These are phyloP conservation scores for Proterorhinus semilunaris DNA, from an alignment of 2,113 vertebrate species.

Conservation along the genomic window DNA sequence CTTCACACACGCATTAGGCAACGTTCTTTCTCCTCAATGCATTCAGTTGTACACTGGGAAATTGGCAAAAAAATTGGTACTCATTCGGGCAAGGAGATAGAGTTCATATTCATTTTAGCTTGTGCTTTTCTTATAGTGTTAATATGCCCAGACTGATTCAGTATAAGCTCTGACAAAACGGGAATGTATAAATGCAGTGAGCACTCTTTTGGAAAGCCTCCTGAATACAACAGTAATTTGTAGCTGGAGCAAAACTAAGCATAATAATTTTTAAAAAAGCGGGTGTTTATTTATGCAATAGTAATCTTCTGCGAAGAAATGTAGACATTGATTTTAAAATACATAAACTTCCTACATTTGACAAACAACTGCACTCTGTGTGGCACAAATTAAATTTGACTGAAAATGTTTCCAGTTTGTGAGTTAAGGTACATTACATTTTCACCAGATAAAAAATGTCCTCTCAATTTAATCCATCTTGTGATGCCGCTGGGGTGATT, in stretches of 20 bases:
- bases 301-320: not conserved
- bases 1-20: not conserved
- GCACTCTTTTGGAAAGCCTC: not conserved
- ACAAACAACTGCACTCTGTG: no score
- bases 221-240: not conserved
- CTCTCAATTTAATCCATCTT: no score
- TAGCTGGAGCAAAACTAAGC: not conserved
- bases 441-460: no score
- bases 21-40: not conserved
- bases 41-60: not conserved
- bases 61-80: not conserved
- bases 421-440: no score
- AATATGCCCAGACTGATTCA: not conserved
- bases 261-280: no score
- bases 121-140: not conserved
- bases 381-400: no score
- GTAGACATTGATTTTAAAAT: not conserved
- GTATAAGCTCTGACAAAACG: not conserved
- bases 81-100: not conserved
- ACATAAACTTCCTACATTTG: not conserved
- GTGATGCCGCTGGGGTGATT: no score
- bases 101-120: not conserved
- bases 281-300: not conserved
- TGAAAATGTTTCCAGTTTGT: no score
- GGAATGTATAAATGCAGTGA: not conserved